Base-by-base conservation (phyloP, 2,113 vertebrate species). In the Australoheros scitulus region DNA sequence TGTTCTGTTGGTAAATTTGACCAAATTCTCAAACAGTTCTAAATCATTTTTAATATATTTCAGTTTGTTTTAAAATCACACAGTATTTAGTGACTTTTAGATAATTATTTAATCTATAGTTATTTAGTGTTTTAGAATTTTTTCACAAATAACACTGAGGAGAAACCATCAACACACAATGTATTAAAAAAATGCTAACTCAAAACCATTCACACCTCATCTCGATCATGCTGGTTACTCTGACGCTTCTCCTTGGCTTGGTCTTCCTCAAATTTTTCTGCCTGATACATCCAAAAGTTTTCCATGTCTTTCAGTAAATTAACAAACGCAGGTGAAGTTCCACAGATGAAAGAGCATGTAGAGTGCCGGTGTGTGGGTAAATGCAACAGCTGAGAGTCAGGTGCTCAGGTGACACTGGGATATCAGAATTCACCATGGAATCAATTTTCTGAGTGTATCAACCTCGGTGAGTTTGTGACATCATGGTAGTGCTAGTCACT, bases 281-380 rank as follows among this genome's bases (percentile, higher is more conserved):
- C 86, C 29, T 97, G 97, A 92, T 96, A 97, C 83, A 97, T 96
- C 98, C 97, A 99, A 86, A 97, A 98, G 92, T 99, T 99, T 90
- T 99, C 98, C 98, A 99, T 99, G 47, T 32, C 41, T 82, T 20
- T 72, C 2, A 50, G 9, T 58, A 22, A 80, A 58, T 2, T 15
- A 24, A 26, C 59, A 4, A 58, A 38, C 7, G 13, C 2, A 24
- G 52, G 50, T n/a, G 32, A 77, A 64, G 17, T 43, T 34, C 32
- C 10, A 5, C 61, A 36, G 47, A 47, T 34, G 41, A 80, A 64
- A 9, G 13, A 22, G 38, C 15, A 1, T 0, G 18, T 1, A 55
- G 61, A 77, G 13, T 9, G 50, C 15, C 14, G 6, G 75, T 6
- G 52, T 7, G 20, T 32, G 5, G 22, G 76, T 7, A 52, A 64